Percentiles rank a stretch among this genome's conserved stretches.
These are phyloP conservation scores for Hipparchia sbordonii DNA, from an alignment of 2,888 invertebrate genomes.

Conservation along the genomic window DNA sequence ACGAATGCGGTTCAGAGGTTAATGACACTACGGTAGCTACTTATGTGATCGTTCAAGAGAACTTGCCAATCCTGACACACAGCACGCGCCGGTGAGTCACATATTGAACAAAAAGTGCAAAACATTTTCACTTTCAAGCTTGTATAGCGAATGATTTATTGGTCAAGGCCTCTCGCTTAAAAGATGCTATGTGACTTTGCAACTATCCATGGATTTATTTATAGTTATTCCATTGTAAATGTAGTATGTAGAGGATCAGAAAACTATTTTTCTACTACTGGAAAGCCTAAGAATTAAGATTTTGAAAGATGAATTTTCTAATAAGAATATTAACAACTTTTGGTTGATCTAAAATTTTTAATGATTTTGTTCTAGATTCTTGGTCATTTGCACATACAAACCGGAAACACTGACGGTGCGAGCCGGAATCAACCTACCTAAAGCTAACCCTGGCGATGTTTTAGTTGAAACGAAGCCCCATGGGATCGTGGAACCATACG, in stretches of 20 bases:
- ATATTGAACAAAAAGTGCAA: conserved; percentile 26
- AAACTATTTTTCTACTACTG: background rate
- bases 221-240: background rate
- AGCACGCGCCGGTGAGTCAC: conserved; percentile 85
- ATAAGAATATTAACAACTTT: background rate
- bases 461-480: conserved; percentile 69
- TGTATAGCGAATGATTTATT: conserved; percentile 30
- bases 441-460: conserved; percentile 79
- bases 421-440: conserved; percentile 89
- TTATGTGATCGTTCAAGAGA: conserved; percentile 92
- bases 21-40: conserved; percentile 92
- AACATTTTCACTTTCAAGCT: conserved; percentile 36
- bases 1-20: conserved; percentile 88
- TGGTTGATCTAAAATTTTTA: background rate
- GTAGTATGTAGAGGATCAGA: background rate
- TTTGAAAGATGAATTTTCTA: background rate
- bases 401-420: conserved; percentile 92
- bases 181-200: conserved; percentile 8
- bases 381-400: conserved; percentile 91
- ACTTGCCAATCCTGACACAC: conserved; percentile 91
- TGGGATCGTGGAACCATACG: conserved; percentile 74
- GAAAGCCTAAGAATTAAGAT: background rate
- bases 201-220: background rate
- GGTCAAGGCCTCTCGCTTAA: conserved; percentile 34
- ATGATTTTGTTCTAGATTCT: conserved; percentile 78